A percentile compares a stretch with the other conserved stretches of the same genome.
phyloP scores from a whole-genome alignment of 2,113 vertebrate genomes.

The Phasianus colchicus region DNA sequence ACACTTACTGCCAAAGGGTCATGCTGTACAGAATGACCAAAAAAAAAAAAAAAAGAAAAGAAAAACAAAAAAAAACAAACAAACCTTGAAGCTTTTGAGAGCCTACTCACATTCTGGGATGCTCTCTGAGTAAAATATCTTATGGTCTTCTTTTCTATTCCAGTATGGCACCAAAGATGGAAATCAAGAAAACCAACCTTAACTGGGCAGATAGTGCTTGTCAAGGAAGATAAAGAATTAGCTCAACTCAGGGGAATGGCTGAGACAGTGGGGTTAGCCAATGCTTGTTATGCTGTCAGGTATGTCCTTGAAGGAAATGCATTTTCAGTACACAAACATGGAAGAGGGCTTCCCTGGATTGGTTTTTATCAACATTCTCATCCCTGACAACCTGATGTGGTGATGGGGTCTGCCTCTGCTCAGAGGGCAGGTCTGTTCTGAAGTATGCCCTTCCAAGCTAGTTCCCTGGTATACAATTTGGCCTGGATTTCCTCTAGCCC shows the following conservation, averaged over 20 bases:
- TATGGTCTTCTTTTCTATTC: not conserved
- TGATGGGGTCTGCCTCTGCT: not conserved
- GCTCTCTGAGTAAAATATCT: not conserved
- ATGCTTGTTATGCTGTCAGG: slow-evolving; percentile 77
- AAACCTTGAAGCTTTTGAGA: not conserved
- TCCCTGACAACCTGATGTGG: not conserved
- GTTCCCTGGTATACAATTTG: not conserved
- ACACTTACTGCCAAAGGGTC: not conserved
- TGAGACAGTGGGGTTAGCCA: slow-evolving; percentile 74
- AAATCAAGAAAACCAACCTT: slow-evolving; percentile 35
- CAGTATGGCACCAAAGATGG: slow-evolving; percentile 58
- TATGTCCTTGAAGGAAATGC: slow-evolving; percentile 24
- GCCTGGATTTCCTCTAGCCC: not conserved
- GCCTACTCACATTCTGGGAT: accelerated
- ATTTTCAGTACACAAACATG: not conserved
- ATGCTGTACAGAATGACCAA: not conserved
- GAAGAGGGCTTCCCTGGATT: not conserved
- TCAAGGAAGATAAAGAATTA: slow-evolving; percentile 74
- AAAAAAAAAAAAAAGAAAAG: no score
- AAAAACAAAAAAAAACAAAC: not conserved
- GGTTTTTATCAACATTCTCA: not conserved
- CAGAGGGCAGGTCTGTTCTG: not conserved
- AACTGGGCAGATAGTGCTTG: slow-evolving; percentile 11
- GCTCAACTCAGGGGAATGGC: slow-evolving; percentile 60
- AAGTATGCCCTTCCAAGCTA: accelerated